These are phyloP conservation scores for Petaurus breviceps DNA, from an alignment of 2,113 vertebrate genomes.

Conservation along the genomic window DNA sequence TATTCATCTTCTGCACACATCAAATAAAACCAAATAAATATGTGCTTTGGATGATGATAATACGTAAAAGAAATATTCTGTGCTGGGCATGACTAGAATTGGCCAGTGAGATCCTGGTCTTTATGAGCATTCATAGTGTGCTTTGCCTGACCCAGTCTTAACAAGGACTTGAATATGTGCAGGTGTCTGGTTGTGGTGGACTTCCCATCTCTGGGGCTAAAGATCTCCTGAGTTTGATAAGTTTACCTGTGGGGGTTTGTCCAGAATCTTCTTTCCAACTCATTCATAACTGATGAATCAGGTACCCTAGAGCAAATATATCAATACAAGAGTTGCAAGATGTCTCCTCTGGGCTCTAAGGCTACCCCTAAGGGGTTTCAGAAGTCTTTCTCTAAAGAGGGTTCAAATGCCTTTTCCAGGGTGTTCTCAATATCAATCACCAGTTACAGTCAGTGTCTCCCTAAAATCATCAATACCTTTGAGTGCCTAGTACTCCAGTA, in stretches of 20 bases:
- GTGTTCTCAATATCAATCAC: not conserved
- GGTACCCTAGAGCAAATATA: not conserved
- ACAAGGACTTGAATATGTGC: not conserved
- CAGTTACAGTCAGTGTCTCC: too few species aligned
- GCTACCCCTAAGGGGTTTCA: not conserved
- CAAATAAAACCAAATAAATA: too few species aligned
- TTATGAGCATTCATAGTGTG: not conserved
- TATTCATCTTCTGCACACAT: too few species aligned
- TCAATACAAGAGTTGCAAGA: not conserved
- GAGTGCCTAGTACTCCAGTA: not conserved
- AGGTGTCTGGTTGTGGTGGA: not conserved
- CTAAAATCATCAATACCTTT: too few species aligned
- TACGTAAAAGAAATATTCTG: too few species aligned
- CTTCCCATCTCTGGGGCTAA: not conserved
- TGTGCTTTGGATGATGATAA: too few species aligned
- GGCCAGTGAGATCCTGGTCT: not conserved
- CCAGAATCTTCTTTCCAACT: not conserved
- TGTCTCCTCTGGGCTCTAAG: not conserved
- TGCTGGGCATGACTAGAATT: too few species aligned
- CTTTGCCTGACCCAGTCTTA: not conserved
- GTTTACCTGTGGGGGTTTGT: not conserved
- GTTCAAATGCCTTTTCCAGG: not conserved
- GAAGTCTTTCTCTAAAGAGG: not conserved
- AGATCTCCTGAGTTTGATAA: not conserved
- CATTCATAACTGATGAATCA: not conserved